Conservation (phyloP, 2,888 invertebrate species). For the Lordiphosa andalusiaca region DNA sequence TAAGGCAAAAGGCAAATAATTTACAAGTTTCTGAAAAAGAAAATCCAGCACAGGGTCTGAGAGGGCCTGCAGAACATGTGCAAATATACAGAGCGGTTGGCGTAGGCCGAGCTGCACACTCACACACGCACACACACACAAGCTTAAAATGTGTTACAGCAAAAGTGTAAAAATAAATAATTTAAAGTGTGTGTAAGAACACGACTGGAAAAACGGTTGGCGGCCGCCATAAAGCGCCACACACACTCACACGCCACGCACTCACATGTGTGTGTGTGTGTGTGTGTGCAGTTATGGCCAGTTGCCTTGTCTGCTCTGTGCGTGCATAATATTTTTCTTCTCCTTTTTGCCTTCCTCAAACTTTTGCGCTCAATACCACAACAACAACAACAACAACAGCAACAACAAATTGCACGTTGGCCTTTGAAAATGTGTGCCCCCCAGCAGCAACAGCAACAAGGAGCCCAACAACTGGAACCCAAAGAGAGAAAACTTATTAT, state of each 20-base stretch:
- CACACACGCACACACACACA: slow-evolving; percentile 21
- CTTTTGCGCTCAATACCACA: slow-evolving; percentile 72
- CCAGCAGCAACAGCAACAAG: slow-evolving; percentile 30
- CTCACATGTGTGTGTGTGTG: slow-evolving; percentile 14
- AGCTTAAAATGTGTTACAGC: slow-evolving; percentile 72
- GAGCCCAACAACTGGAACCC: slow-evolving; percentile 29
- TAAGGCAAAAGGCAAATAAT: slow-evolving; percentile 76
- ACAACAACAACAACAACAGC: slow-evolving; percentile 37
- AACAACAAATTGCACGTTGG: slow-evolving; percentile 60
- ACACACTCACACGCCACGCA: slow-evolving; percentile 7
- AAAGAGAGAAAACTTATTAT: slow-evolving; percentile 62
- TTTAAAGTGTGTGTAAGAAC: slow-evolving; percentile 76
- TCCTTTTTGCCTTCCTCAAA: slow-evolving; percentile 49
- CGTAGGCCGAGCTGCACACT: slow-evolving; percentile 34
- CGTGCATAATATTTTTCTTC: slow-evolving; percentile 49
- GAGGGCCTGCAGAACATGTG: slow-evolving; percentile 43
- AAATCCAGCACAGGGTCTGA: slow-evolving; percentile 39
- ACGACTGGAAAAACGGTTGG: slow-evolving; percentile 59
- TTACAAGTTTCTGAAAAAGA: slow-evolving; percentile 72
- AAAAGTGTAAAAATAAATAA: slow-evolving; percentile 76
- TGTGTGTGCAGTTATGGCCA: slow-evolving; percentile 30
- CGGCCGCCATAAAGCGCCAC: slow-evolving; percentile 62
- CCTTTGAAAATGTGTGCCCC: slow-evolving; percentile 62
- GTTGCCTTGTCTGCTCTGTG: slow-evolving; percentile 26
- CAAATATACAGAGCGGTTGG: slow-evolving; percentile 54